Conservation (phyloP, 2,888 invertebrate genomes). For the Brenthis hecate region DNA sequence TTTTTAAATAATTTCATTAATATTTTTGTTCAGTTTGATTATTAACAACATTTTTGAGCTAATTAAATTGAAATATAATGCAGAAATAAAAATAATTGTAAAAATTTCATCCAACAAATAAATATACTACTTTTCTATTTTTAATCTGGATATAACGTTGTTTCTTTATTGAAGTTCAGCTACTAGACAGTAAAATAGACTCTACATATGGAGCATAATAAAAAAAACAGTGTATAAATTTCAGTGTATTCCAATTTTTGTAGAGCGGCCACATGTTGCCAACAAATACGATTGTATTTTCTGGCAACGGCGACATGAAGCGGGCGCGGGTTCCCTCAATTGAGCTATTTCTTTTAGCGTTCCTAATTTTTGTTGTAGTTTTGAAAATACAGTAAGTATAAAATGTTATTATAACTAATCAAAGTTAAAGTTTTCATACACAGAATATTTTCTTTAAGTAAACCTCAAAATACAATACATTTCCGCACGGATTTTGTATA, state of each 20-base stretch:
- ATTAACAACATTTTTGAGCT: too few species aligned
- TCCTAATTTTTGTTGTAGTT: constrained; percentile 26
- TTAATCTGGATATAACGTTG: neutral
- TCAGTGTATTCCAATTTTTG: constrained; percentile 41
- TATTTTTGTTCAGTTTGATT: too few species aligned
- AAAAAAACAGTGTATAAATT: constrained; percentile 40
- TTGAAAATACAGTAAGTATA: neutral
- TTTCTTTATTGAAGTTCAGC: constrained; percentile 15
- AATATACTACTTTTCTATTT: too few species aligned
- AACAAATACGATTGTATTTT: constrained; percentile 43
- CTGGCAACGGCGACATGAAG: constrained; percentile 34
- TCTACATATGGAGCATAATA: constrained; percentile 24
- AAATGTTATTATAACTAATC: too few species aligned
- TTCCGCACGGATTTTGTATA: too few species aligned
- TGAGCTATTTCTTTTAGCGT: constrained; percentile 34
- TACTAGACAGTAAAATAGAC: constrained; percentile 16
- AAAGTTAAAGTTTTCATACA: too few species aligned
- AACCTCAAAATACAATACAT: too few species aligned
- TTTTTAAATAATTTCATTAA: too few species aligned
- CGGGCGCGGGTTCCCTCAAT: constrained; percentile 31
- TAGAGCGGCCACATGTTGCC: constrained; percentile 41
- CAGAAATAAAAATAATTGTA: too few species aligned
- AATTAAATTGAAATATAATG: too few species aligned
- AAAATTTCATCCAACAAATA: too few species aligned
- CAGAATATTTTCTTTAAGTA: too few species aligned